Evolutionary conservation across 2,888 invertebrate genomes (phyloP).

Genomic region (Agrilus mali): DNA sequence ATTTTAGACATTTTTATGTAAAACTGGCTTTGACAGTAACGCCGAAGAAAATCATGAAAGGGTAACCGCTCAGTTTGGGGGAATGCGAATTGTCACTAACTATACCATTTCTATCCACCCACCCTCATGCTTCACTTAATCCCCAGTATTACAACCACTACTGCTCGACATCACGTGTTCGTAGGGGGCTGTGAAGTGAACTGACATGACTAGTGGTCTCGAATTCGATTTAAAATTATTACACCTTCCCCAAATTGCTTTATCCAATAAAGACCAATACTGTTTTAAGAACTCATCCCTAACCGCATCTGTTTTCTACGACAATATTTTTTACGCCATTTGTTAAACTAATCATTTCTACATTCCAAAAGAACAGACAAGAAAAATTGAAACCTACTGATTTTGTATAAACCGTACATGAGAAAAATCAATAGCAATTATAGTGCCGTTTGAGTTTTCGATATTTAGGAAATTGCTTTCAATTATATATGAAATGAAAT

Average conservation of each 20-base stretch:
- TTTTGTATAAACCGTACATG: too few species aligned
- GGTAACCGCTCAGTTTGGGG: slow-evolving; percentile 32
- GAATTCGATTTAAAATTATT: slow-evolving; percentile 16
- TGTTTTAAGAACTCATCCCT: too few species aligned
- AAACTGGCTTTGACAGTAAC: slow-evolving; percentile 33
- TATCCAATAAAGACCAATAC: neutral
- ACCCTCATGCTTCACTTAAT: slow-evolving; percentile 27
- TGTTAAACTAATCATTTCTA: too few species aligned
- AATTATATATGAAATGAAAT: too few species aligned
- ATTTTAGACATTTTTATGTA: slow-evolving; percentile 34
- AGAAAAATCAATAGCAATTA: too few species aligned
- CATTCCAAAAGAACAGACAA: too few species aligned
- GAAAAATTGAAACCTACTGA: too few species aligned
- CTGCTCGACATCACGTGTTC: slow-evolving; percentile 18
- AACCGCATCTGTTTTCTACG: too few species aligned
- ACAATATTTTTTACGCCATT: too few species aligned
- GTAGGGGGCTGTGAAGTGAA: slow-evolving; percentile 12
- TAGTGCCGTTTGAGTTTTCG: too few species aligned
- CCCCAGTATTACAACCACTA: slow-evolving; percentile 27
- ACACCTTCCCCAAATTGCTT: slow-evolving; percentile 11
- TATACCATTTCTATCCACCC: slow-evolving; percentile 30
- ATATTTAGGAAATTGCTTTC: too few species aligned
- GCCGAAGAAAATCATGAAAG: slow-evolving; percentile 29
- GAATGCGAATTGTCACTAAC: slow-evolving; percentile 37
- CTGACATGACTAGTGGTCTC: slow-evolving; percentile 10